Percentiles rank a stretch among this genome's conserved stretches.
phyloP scores from a whole-genome alignment of 2,797 vertebrate species.

The Falco novaeseelandiae region DNA sequence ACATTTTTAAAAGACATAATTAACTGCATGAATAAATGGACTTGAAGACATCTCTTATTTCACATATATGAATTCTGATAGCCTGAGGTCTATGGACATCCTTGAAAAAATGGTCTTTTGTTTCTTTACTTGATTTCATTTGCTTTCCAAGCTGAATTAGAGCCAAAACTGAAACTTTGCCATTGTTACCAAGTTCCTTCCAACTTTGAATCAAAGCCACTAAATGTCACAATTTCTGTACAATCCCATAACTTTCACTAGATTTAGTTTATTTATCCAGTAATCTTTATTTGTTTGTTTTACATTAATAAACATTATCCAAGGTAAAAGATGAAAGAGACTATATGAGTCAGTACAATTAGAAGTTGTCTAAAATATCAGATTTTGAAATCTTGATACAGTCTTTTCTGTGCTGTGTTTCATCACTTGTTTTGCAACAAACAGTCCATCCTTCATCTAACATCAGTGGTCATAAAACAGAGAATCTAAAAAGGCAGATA shows the following conservation, averaged over 20 bases:
- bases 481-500: neutral
- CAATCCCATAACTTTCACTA: neutral
- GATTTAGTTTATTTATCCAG: neutral
- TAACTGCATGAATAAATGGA: neutral
- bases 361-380: neutral
- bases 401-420: neutral
- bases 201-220: neutral
- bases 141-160: neutral
- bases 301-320: neutral
- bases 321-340: neutral
- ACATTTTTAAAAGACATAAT: neutral
- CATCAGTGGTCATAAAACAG: neutral
- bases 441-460: neutral
- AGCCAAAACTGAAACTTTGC: neutral
- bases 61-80: neutral
- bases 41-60: neutral
- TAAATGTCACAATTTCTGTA: neutral
- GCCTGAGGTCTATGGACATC: neutral
- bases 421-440: neutral
- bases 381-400: neutral
- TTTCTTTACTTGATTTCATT: neutral
- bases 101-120: neutral
- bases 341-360: neutral
- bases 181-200: neutral
- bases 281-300: neutral